Evolutionary conservation across 2,797 vertebrate species (phyloP).

Genomic region (Artibeus jamaicensis): DNA sequence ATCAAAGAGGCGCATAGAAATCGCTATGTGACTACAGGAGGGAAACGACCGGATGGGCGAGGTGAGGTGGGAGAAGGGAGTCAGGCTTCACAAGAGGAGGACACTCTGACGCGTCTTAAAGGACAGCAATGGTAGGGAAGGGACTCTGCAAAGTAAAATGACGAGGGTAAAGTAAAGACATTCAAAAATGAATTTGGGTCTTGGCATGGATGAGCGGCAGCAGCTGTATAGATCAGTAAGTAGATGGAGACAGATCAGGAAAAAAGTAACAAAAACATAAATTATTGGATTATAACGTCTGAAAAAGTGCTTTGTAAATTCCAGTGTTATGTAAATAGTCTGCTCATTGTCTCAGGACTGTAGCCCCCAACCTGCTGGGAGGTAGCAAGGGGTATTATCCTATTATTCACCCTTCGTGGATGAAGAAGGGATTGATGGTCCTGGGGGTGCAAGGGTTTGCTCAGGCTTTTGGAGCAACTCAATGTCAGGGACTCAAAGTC

Average conservation of each 20-base stretch:
- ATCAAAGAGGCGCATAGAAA: neutral
- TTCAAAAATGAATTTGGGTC: neutral
- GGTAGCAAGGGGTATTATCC: neutral
- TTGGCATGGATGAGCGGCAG: neutral
- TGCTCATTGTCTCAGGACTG: neutral
- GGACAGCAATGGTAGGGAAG: neutral
- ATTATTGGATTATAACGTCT: neutral
- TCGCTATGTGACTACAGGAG: neutral
- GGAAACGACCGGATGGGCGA: neutral
- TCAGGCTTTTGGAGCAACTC: neutral
- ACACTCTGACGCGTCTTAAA: neutral
- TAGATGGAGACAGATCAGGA: neutral
- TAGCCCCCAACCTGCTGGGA: neutral
- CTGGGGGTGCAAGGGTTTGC: neutral
- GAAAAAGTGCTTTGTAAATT: neutral
- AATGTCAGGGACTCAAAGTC: neutral
- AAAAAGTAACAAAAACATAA: neutral
- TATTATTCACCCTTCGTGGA: neutral
- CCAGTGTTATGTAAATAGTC: neutral
- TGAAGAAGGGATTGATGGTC: neutral
- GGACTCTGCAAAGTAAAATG: neutral
- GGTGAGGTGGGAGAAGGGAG: rapidly evolving
- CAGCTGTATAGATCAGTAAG: neutral
- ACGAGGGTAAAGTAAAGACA: neutral
- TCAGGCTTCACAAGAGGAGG: neutral